phyloP scores from a whole-genome alignment of 2,888 invertebrate genomes.

The Girardia tigrina region DNA sequence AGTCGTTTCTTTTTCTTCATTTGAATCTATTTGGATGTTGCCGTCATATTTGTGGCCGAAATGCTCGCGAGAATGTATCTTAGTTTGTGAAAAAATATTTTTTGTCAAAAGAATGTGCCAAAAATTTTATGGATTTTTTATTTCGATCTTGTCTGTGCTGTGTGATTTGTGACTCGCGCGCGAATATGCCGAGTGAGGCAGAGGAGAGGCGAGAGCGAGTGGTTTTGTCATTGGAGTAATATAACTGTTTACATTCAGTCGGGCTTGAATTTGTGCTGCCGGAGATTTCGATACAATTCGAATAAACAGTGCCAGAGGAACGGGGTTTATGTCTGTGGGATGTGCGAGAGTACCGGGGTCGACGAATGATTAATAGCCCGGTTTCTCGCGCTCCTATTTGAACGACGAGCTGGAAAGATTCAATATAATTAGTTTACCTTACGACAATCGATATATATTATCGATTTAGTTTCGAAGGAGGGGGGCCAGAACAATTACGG shows the following conservation, averaged over 20 bases:
- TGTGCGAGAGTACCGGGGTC: background rate
- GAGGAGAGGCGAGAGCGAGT: no score
- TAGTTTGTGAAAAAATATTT: no score
- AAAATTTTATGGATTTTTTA: slow-evolving; percentile 23
- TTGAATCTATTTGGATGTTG: no score
- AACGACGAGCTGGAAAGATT: background rate
- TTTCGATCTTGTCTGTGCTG: slow-evolving; percentile 1
- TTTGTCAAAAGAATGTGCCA: no score
- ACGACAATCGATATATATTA: background rate
- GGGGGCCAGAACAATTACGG: no score
- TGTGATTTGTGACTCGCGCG: background rate
- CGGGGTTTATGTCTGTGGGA: background rate
- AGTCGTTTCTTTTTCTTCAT: no score
- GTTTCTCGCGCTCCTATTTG: background rate
- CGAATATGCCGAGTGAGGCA: background rate
- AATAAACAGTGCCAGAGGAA: slow-evolving; percentile 19
- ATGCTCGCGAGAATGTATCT: no score
- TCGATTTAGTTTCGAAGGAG: no score
- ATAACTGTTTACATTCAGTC: slow-evolving; percentile 5
- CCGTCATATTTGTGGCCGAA: no score
- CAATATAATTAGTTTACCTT: slow-evolving; percentile 12
- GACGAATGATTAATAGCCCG: background rate
- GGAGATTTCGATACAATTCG: slow-evolving; percentile 7
- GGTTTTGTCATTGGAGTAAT: slow-evolving; percentile 19
- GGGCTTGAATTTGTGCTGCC: background rate